Percentiles rank a stretch among this genome's conserved stretches.
Conservation (phyloP, 1,140 invertebrate genomes). For the Thaumatotibia leucotreta region DNA sequence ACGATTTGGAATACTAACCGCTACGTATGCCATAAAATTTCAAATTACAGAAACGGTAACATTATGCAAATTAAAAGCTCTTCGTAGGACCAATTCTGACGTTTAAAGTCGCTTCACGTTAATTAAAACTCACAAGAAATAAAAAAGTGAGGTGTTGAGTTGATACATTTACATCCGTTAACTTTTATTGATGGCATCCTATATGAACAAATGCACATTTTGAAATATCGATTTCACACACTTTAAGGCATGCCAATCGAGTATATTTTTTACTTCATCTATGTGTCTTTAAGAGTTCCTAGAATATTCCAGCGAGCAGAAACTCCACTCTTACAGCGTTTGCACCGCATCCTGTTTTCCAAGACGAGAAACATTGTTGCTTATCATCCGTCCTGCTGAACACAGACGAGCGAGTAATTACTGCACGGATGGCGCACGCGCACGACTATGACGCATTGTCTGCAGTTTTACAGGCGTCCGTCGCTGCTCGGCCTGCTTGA, state of each 20-base stretch:
- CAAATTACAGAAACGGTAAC: constrained; percentile 39
- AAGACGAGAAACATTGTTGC: constrained; percentile 23
- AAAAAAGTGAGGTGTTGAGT: constrained; percentile 12
- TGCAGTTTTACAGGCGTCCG: constrained; percentile 18
- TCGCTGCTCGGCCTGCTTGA: constrained; percentile 27
- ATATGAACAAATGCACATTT: constrained; percentile 15
- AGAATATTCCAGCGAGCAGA: neutral
- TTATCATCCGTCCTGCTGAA: constrained; percentile 18
- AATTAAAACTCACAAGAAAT: constrained; percentile 20
- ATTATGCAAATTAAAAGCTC: constrained; percentile 39
- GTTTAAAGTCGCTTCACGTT: constrained; percentile 15
- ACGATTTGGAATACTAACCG: constrained; percentile 20
- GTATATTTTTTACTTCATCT: neutral
- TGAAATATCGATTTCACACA: neutral
- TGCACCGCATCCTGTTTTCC: constrained; percentile 16
- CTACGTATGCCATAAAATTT: constrained; percentile 42
- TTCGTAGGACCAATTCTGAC: constrained; percentile 29
- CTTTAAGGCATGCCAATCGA: neutral
- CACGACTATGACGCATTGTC: constrained; percentile 34
- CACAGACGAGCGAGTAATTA: constrained; percentile 4
- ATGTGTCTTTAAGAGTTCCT: neutral
- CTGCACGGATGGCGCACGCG: constrained; percentile 27
- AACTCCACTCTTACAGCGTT: constrained; percentile 18
- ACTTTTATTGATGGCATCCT: constrained; percentile 19
- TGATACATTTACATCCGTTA: constrained; percentile 13